Percentiles rank a stretch among this genome's conserved stretches.
These are phyloP conservation scores for Habroteleia sp. DNA, from an alignment of 2,888 invertebrate genomes.

Conservation along the genomic window DNA sequence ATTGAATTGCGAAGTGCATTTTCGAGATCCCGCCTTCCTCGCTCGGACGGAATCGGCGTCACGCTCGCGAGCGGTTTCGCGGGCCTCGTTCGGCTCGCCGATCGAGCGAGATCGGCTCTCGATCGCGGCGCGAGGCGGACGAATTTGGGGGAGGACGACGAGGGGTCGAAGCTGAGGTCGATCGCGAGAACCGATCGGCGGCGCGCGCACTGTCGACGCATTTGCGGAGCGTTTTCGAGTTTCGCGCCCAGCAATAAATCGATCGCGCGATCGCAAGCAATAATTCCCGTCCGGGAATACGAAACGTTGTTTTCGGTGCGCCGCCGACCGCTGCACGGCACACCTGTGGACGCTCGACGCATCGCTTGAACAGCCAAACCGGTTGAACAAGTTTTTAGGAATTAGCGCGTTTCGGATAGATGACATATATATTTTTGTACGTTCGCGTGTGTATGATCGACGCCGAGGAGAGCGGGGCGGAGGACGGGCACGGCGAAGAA, in stretches of 20 bases:
- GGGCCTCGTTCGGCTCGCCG: no score
- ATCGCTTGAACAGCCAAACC: slow-evolving; percentile 67
- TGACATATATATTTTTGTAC: slow-evolving; percentile 81
- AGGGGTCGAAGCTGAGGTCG: no score
- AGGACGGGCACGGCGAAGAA: background rate
- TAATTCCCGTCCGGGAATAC: slow-evolving; percentile 24
- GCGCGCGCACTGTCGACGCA: slow-evolving; percentile 8
- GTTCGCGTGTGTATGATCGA: slow-evolving; percentile 72
- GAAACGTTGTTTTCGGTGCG: slow-evolving; percentile 54
- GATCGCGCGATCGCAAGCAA: slow-evolving; percentile 46
- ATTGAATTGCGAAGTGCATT: slow-evolving; percentile 48
- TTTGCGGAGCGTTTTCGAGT: slow-evolving; percentile 25
- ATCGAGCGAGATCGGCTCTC: no score
- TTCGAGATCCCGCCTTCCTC: slow-evolving; percentile 26
- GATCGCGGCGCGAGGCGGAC: no score
- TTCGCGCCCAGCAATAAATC: slow-evolving; percentile 45
- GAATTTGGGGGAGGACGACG: no score
- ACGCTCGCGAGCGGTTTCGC: no score
- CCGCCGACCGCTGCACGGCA: slow-evolving; percentile 17
- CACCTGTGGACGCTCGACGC: slow-evolving; percentile 69
- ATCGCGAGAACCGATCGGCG: no score
- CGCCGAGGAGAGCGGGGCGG: slow-evolving; percentile 37
- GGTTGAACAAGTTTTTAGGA: slow-evolving; percentile 77
- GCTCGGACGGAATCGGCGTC: slow-evolving; percentile 21
- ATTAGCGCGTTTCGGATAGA: slow-evolving; percentile 78